A percentile compares a stretch with the other conserved stretches of the same genome.
Evolutionary conservation across 1,140 invertebrate genomes (phyloP).

Genomic region (Hydropsyche tenuis): DNA sequence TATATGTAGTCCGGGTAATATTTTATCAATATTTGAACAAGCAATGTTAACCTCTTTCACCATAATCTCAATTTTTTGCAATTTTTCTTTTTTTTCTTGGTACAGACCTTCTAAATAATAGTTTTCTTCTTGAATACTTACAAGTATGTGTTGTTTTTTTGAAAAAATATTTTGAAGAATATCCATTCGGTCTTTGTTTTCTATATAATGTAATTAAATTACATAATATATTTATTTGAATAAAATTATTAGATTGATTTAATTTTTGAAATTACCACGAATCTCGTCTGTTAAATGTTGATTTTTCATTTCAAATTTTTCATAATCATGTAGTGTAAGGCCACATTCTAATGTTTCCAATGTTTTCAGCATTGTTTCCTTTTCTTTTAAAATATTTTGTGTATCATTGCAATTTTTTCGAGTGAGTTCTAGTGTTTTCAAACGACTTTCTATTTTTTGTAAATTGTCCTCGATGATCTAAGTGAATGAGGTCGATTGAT

Average conservation of each 20-base stretch:
- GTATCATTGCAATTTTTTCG: conserved; percentile 56
- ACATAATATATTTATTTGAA: background rate
- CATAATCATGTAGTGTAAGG: conserved; percentile 57
- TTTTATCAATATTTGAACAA: background rate
- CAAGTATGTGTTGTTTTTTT: background rate
- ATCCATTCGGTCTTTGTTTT: background rate
- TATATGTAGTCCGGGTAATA: background rate
- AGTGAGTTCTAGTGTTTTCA: conserved; percentile 54
- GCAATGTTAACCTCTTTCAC: background rate
- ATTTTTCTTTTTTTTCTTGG: background rate
- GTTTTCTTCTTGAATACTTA: background rate
- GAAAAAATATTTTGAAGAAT: background rate
- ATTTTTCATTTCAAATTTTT: conserved; percentile 56
- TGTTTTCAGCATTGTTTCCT: conserved; percentile 54
- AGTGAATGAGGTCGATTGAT: conserved; percentile 41
- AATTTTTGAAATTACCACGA: conserved; percentile 54
- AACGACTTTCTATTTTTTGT: conserved; percentile 54
- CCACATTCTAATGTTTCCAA: conserved; percentile 57
- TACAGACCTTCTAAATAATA: background rate
- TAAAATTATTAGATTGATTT: background rate
- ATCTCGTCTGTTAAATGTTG: conserved; percentile 58
- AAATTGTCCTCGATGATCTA: conserved; percentile 56
- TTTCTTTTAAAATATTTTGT: conserved; percentile 55
- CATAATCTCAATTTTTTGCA: background rate
- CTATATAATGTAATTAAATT: conserved; percentile 8